Base-by-base conservation (phyloP, 2,797 vertebrate genomes). In the Tympanoctomys barrerae region DNA sequence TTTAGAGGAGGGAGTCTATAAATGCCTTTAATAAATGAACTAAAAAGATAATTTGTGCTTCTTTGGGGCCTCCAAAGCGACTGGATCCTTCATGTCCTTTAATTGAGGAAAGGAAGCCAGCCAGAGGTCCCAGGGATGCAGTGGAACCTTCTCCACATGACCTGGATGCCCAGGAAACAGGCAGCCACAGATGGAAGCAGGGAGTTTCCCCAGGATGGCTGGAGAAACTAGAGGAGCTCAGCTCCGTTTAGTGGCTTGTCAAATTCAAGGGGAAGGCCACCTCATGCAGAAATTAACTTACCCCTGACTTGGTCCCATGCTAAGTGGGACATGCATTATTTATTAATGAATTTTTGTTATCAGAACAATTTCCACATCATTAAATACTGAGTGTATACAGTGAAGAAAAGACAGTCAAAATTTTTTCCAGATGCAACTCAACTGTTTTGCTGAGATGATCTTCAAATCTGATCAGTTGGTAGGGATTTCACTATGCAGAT, bases 271-370 rank as follows among this genome's bases (percentile, higher is more conserved):
- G 39, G 22, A 88, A 42, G 61, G n/a, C 11, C 80, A 14, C n/a
- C 36, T 84, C 12, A 19, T 4, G 22, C 6, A 57, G 4, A 5
- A 81, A 26, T 14, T 16, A 42, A 49, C 5, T 46, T 57, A 64
- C 71, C 82, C 94, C 70, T 94, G 66, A 59, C 82, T 96, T 94
- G 39, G 59, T 59, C 14, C 95, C 0, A 1, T 73, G 90, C 80
- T 94, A 98, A 97, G 96, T 52, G 89, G 87, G 77, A 85, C 31
- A 92, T 96, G 64, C 59, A 97, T 97, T 97, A 97, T 80, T 71
- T 0, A 0, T 95, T 97, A 97, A 96, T 87, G 92, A 97, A 87
- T 96, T 92, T 77, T 77, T 92, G 71, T 80, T 97, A 89, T 92
- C 96, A 90, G 97, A 97, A 96, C 88, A 94, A 87, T 77, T 94